Evolutionary conservation across 1,140 invertebrate species (phyloP).

Genomic region (Bombus terrestris): DNA sequence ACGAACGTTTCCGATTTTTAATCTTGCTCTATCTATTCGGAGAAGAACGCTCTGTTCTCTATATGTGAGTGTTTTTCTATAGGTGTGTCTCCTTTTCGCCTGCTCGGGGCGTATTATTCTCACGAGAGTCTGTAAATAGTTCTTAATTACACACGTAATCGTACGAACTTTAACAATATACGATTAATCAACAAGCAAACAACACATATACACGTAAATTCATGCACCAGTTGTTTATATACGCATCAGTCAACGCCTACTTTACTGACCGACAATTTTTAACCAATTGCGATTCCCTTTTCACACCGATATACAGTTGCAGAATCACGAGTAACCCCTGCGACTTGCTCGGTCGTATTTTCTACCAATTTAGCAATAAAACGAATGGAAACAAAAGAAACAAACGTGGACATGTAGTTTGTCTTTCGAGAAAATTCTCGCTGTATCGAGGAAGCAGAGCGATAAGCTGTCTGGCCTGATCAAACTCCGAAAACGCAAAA

Average conservation of each 20-base stretch:
- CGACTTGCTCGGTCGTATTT: slow-evolving; percentile 50
- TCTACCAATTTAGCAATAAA: not conserved
- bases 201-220: slow-evolving; percentile 6
- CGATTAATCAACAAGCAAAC: slow-evolving; percentile 11
- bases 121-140: slow-evolving; percentile 27
- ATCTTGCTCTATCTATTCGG: slow-evolving; percentile 22
- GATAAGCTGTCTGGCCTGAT: not conserved
- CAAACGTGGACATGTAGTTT: not conserved
- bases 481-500: not conserved
- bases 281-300: not conserved
- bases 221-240: not conserved
- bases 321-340: slow-evolving; percentile 10
- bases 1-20: slow-evolving; percentile 31
- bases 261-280: not conserved
- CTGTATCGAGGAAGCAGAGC: not conserved
- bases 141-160: slow-evolving; percentile 18
- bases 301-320: not conserved
- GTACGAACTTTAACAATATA: not conserved
- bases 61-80: slow-evolving; percentile 17
- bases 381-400: not conserved
- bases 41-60: slow-evolving; percentile 25
- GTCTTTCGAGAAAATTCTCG: not conserved
- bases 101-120: slow-evolving; percentile 15
- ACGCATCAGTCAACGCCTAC: not conserved
- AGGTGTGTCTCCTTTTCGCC: slow-evolving; percentile 37